Evolutionary conservation across 2,797 vertebrate genomes (phyloP), one percentile per base, ranked within the genome.

Genomic region (Manis javanica): DNA sequence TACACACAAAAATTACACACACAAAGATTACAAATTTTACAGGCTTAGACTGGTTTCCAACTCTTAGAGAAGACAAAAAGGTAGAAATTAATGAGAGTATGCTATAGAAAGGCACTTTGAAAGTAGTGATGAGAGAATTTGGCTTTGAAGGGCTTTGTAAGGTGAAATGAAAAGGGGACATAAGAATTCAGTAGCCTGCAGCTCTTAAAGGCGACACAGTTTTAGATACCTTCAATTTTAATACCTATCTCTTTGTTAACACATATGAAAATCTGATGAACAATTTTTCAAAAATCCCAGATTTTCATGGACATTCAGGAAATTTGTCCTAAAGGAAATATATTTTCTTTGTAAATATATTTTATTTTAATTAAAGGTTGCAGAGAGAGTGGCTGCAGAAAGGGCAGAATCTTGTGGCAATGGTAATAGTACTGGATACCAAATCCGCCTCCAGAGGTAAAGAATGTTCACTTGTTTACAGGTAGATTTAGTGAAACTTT

Each of bases 361-460:
- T 29, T 92, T 77, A 37, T 96, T 23, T 94, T 37, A 82, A 53
- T 79, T 97, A 63, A 95, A 99, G 99, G 99, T 99, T 91, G 99
- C 99, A 42, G 99, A 99, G 97, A 99, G 99, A 97, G 99, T 99
- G 49, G 99, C 99, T 34, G 98, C 99, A 75, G 99, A 99, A 98
- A 99, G 99, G 94, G 99, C 99, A 3, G 99, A 99, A 96, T 92
- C 93, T 8, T 99, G 99, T 8, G 99, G 99, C 29, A 99, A 97
- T 91, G 99, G 99, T 83, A 99, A 99, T 95, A 99, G 99, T 26
- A 99, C 99, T 16, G 99, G 99, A 5, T 99, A 99, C 98, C 99
- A 99, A 97, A 99, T 99, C 94, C 99, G 99, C 79, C 99, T 99
- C 37, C 99, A 99, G 98, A 99, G 99, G 99, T 99, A 98, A 98